These are phyloP conservation scores for Hassar affinis DNA, from an alignment of 2,113 vertebrate genomes.

Conservation along the genomic window DNA sequence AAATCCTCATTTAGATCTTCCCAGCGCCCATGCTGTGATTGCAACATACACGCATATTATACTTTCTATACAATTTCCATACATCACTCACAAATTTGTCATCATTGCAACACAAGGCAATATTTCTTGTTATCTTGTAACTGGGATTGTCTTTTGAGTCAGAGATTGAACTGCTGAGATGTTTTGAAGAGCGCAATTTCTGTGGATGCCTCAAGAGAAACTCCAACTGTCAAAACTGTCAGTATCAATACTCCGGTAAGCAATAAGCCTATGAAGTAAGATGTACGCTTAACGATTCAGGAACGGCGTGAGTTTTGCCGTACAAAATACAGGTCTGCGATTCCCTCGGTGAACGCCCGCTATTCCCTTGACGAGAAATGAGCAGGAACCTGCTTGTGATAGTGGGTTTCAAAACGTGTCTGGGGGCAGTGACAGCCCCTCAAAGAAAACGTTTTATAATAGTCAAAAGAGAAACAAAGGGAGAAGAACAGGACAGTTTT, in stretches of 20 bases:
- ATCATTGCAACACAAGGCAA: not conserved
- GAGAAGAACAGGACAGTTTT: not conserved
- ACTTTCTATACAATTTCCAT: not conserved
- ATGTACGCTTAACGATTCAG: not conserved
- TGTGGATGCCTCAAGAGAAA: not conserved
- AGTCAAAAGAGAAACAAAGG: not conserved
- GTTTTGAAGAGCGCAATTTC: not conserved
- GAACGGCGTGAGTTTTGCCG: not conserved
- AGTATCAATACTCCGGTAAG: not conserved
- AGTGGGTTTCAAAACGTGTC: not conserved
- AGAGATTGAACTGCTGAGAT: not conserved
- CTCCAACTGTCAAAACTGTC: not conserved
- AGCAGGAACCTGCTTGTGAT: not conserved
- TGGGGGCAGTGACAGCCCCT: not conserved
- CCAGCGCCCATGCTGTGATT: not conserved
- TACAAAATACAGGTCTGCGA: not conserved
- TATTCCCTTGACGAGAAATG: not conserved
- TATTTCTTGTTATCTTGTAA: not conserved
- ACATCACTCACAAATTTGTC: not conserved
- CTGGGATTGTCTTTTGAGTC: not conserved
- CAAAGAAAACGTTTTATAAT: conserved; percentile 23
- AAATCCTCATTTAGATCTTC: conserved; percentile 7
- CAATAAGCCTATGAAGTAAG: not conserved
- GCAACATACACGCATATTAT: not conserved
- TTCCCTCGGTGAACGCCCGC: not conserved